These are phyloP conservation scores for Volucella inflata DNA, from an alignment of 2,888 invertebrate genomes.

Conservation along the genomic window DNA sequence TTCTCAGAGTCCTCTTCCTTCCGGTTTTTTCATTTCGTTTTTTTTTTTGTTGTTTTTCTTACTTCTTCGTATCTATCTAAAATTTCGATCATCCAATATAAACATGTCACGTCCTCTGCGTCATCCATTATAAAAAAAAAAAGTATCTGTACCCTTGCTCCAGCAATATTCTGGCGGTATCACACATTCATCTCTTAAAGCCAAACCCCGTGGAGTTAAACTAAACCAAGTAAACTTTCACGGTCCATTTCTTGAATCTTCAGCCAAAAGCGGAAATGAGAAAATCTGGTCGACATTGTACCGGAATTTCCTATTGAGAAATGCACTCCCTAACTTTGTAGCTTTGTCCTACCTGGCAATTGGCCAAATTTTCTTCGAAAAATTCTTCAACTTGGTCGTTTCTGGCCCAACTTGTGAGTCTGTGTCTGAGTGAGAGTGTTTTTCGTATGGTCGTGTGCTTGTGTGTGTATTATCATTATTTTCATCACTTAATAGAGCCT, in stretches of 20 bases:
- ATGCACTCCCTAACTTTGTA: constrained; percentile 64
- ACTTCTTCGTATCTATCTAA: constrained; percentile 22
- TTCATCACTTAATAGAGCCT: constrained; percentile 55
- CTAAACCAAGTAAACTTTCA: constrained; percentile 63
- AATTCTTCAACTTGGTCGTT: constrained; percentile 32
- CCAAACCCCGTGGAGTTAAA: constrained; percentile 48
- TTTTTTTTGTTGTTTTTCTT: not conserved
- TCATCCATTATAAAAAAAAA: constrained; percentile 55
- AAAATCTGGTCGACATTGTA: constrained; percentile 73
- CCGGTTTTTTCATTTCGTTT: too few relatives aligned
- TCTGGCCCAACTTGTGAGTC: not conserved
- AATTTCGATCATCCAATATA: constrained; percentile 43
- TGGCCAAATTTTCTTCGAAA: constrained; percentile 64
- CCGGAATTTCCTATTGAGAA: constrained; percentile 74
- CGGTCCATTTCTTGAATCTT: constrained; percentile 52
- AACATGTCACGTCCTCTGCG: constrained; percentile 26
- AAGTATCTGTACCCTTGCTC: constrained; percentile 2
- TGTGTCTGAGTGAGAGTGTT: not conserved
- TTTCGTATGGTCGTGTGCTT: not conserved
- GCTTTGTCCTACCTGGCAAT: constrained; percentile 64
- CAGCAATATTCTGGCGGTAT: constrained; percentile 27
- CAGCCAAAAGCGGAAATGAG: constrained; percentile 67
- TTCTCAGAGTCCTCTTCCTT: too few relatives aligned
- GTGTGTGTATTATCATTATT: constrained; percentile 2
- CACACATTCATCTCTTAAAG: constrained; percentile 19